phyloP scores from a whole-genome alignment of 2,797 vertebrate species.

The Aeoliscus strigatus region DNA sequence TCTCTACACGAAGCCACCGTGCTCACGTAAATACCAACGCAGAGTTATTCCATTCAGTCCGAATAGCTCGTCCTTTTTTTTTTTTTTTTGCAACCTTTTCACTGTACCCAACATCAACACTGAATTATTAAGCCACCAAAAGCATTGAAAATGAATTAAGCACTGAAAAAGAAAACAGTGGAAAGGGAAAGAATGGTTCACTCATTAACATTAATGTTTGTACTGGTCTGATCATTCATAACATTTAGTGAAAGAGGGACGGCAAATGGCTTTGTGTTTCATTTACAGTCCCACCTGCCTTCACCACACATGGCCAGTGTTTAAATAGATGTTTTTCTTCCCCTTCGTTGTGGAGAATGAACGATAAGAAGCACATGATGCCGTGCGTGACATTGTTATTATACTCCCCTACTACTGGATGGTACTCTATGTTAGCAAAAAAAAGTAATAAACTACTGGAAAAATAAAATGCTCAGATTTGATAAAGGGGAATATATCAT shows the following conservation, averaged over 20 bases:
- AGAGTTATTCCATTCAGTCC: slow-evolving; percentile 49
- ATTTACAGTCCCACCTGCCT: slow-evolving; percentile 6
- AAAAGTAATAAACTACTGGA: too few species aligned
- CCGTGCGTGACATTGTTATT: too few species aligned
- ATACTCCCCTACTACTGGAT: too few species aligned
- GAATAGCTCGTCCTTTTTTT: slow-evolving; percentile 40
- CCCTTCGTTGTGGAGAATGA: slow-evolving; percentile 5
- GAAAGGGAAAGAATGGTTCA: slow-evolving; percentile 71
- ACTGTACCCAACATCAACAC: slow-evolving; percentile 68
- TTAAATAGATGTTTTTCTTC: too few species aligned
- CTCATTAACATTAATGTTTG: slow-evolving; percentile 10
- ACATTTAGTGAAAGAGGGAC: slow-evolving; percentile 7
- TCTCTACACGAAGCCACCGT: slow-evolving; percentile 20
- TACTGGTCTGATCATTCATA: slow-evolving; percentile 3
- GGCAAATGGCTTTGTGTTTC: slow-evolving; percentile 13
- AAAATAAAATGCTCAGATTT: too few species aligned
- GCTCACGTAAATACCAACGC: slow-evolving; percentile 49
- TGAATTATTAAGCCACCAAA: slow-evolving; percentile 73
- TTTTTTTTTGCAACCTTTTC: slow-evolving; percentile 54
- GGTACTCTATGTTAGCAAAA: too few species aligned
- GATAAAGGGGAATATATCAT: too few species aligned
- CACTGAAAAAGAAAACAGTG: slow-evolving; percentile 61
- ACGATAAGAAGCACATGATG: too few species aligned
- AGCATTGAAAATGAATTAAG: slow-evolving; percentile 68
- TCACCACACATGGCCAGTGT: too few species aligned